Conservation (phyloP, 2,888 invertebrate genomes). For the Heliconius aoede region DNA sequence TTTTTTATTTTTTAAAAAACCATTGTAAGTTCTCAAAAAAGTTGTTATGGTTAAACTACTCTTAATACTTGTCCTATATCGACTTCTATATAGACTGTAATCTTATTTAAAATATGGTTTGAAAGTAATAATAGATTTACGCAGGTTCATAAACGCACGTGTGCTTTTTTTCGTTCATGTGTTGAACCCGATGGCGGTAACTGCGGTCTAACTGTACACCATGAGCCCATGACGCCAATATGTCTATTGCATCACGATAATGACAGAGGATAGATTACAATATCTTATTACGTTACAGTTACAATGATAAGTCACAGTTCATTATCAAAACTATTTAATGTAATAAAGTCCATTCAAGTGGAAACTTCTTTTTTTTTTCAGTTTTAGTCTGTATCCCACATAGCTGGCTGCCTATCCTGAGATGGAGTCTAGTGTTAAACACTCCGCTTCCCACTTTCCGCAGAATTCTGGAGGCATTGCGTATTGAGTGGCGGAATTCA, state of each 20-base stretch:
- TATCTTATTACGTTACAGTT: slow-evolving; percentile 18
- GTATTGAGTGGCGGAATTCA: too few relatives aligned
- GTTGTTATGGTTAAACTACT: neutral
- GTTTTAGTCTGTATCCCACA: too few relatives aligned
- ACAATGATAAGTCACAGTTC: slow-evolving; percentile 9
- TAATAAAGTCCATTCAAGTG: slow-evolving; percentile 54
- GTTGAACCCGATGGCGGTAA: slow-evolving; percentile 59
- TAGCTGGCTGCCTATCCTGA: too few relatives aligned
- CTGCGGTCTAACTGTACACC: slow-evolving; percentile 62
- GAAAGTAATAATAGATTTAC: slow-evolving; percentile 41
- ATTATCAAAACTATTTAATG: slow-evolving; percentile 18
- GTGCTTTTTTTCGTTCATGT: slow-evolving; percentile 56
- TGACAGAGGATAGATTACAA: slow-evolving; percentile 18
- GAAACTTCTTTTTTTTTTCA: slow-evolving; percentile 57
- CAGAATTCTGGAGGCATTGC: too few relatives aligned
- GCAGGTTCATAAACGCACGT: slow-evolving; percentile 56
- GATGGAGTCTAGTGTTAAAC: too few relatives aligned
- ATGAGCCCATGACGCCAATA: slow-evolving; percentile 42
- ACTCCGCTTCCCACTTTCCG: too few relatives aligned
- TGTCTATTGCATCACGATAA: slow-evolving; percentile 46
- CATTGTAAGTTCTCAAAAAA: neutral
- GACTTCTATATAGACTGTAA: slow-evolving; percentile 6
- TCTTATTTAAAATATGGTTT: slow-evolving; percentile 11
- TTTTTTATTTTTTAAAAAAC: too few relatives aligned
- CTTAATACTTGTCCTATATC: neutral